These are phyloP conservation scores for Aricia agestis DNA, from an alignment of 1,140 invertebrate genomes.

Conservation along the genomic window DNA sequence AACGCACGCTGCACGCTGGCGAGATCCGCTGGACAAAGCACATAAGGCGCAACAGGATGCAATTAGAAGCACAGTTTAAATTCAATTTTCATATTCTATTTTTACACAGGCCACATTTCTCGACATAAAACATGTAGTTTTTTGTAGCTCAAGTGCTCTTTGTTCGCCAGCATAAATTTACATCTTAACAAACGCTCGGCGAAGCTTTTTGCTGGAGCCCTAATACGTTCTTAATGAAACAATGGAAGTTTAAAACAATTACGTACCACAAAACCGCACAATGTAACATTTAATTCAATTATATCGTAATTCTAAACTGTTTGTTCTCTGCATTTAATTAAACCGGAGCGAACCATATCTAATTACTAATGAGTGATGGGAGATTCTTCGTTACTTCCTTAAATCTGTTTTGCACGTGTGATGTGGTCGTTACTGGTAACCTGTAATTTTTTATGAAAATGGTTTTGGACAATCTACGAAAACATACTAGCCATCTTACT, in stretches of 20 bases:
- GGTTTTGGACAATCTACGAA: no score
- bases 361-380: not conserved
- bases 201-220: conserved; percentile 50
- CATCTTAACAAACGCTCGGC: conserved; percentile 55
- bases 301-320: conserved; percentile 21
- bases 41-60: not conserved
- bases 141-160: conserved; percentile 38
- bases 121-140: conserved; percentile 49
- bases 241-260: conserved; percentile 52
- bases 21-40: no score
- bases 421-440: no score
- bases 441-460: no score
- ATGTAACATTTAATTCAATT: conserved; percentile 24
- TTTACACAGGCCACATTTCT: not conserved
- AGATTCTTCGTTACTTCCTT: not conserved
- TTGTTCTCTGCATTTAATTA: conserved; percentile 12
- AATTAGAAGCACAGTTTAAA: conserved; percentile 10
- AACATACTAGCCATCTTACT: no score
- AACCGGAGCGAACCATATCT: not conserved
- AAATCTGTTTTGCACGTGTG: no score
- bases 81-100: conserved; percentile 22
- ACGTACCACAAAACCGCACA: conserved; percentile 31
- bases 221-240: conserved; percentile 58
- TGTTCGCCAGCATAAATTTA: conserved; percentile 63
- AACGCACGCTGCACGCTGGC: no score